Conservation (phyloP, 2,888 invertebrate genomes). For the Elegia similella region DNA sequence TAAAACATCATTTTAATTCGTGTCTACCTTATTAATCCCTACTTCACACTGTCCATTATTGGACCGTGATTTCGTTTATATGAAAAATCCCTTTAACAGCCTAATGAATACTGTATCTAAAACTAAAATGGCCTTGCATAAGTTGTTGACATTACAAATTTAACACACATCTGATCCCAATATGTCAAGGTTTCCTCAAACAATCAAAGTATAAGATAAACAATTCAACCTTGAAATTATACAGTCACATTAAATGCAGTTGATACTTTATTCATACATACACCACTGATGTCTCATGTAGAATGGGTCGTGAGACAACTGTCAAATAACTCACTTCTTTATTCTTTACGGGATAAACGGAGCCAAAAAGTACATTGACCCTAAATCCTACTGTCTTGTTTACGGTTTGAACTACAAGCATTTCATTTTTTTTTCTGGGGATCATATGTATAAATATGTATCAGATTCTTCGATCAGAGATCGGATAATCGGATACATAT, state of each 20-base stretch:
- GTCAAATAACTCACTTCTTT: background rate
- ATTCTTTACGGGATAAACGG: background rate
- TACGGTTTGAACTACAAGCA: too few species aligned
- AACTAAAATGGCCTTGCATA: background rate
- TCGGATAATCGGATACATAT: too few species aligned
- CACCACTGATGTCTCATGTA: background rate
- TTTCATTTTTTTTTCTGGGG: too few species aligned
- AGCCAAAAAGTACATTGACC: background rate
- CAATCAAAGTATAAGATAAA: slow-evolving; percentile 30
- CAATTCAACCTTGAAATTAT: slow-evolving; percentile 33
- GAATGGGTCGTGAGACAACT: background rate
- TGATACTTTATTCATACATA: background rate
- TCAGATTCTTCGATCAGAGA: too few species aligned
- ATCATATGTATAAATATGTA: too few species aligned
- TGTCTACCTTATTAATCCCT: too few species aligned
- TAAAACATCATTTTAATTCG: too few species aligned
- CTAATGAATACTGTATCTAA: slow-evolving; percentile 26
- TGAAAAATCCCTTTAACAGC: too few species aligned
- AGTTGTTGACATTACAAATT: slow-evolving; percentile 15
- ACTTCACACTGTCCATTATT: too few species aligned
- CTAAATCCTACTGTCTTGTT: slow-evolving; percentile 3
- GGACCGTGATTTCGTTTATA: too few species aligned
- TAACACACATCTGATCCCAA: slow-evolving; percentile 19
- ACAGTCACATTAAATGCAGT: slow-evolving; percentile 17
- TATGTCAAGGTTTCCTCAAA: slow-evolving; percentile 28